Conservation (phyloP, 2,113 vertebrate genomes). For the Anolis sagrei region DNA sequence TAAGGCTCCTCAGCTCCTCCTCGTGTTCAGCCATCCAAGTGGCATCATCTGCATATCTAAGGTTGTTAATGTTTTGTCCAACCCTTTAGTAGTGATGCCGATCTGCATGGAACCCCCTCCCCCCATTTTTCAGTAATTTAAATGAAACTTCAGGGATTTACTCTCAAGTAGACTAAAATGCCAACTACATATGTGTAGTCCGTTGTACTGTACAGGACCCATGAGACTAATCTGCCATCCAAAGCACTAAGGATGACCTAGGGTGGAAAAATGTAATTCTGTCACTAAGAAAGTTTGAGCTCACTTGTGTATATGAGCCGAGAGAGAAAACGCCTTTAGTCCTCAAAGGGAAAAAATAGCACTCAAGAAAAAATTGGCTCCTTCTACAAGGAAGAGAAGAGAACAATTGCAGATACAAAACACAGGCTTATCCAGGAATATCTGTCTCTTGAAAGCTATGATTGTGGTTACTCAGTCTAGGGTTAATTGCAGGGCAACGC, state of each 20-base stretch:
- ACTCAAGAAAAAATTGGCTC: neutral
- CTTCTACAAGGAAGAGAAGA: neutral
- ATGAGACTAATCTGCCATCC: neutral
- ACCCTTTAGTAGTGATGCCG: neutral
- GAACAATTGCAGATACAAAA: neutral
- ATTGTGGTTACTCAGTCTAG: neutral
- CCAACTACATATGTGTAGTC: neutral
- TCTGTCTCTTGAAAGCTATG: neutral
- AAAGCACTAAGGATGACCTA: neutral
- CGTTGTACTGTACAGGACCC: no score
- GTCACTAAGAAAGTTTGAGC: neutral
- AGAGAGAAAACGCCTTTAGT: neutral
- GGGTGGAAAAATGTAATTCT: neutral
- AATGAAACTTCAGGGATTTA: neutral
- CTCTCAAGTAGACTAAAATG: neutral
- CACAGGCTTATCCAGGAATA: neutral
- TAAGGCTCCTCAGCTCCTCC: no score
- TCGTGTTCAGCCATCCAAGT: no score
- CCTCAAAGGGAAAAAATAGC: neutral
- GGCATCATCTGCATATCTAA: no score
- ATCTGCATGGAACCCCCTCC: neutral
- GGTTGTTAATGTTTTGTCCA: no score
- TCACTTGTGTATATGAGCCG: neutral
- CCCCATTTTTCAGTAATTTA: no score
- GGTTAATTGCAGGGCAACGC: neutral